phyloP scores from a whole-genome alignment of 2,113 vertebrate genomes.

The Pangasianodon gigas region DNA sequence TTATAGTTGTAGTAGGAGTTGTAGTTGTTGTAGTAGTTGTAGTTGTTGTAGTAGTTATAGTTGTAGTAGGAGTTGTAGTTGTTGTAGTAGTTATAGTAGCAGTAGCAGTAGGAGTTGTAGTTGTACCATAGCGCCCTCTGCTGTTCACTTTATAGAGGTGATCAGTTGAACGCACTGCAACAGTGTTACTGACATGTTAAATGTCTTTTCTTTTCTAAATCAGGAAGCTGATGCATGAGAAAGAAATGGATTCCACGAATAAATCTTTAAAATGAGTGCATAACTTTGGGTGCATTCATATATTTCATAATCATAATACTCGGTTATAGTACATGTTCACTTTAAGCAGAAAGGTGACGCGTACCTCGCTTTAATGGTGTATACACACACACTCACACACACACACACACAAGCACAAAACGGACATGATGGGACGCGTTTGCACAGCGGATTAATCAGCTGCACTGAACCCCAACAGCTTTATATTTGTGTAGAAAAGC shows the following conservation, averaged over 20 bases:
- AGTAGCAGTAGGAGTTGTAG: no score
- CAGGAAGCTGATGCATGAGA: not conserved
- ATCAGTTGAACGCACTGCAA: not conserved
- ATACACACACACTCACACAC: not conserved
- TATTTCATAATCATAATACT: not conserved
- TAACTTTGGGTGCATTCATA: not conserved
- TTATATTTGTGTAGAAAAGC: not conserved
- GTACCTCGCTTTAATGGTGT: not conserved
- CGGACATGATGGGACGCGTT: constrained; percentile 6
- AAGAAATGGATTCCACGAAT: not conserved
- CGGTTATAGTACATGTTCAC: not conserved
- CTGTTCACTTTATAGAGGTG: not conserved
- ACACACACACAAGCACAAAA: not conserved
- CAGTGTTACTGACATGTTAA: not conserved
- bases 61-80: no score
- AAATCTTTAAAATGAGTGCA: not conserved
- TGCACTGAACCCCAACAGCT: no score
- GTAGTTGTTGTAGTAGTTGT: no score
- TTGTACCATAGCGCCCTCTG: constrained; percentile 51
- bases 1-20: no score
- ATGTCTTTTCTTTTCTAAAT: not conserved
- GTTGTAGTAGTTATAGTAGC: no score
- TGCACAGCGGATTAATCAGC: not conserved
- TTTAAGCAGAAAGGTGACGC: constrained; percentile 19
- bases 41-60: no score